These are phyloP conservation scores for Sipunculus nudus DNA, from an alignment of 2,888 invertebrate species.

Conservation along the genomic window DNA sequence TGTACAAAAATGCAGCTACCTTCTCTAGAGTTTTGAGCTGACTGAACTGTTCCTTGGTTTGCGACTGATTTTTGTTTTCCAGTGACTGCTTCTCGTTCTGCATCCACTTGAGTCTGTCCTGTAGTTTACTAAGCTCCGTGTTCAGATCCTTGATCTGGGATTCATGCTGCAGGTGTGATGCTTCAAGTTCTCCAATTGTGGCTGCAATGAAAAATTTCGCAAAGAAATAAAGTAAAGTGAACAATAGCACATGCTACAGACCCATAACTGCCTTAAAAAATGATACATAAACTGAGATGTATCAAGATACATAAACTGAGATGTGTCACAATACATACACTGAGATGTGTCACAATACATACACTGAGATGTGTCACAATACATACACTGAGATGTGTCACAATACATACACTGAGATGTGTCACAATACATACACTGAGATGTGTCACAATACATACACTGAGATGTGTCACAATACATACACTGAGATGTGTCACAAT, in stretches of 20 bases:
- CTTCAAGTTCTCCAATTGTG: constrained; percentile 60
- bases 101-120: constrained; percentile 49
- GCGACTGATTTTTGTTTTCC: constrained; percentile 44
- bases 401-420: no score
- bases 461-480: no score
- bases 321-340: no score
- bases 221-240: constrained; percentile 3
- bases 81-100: constrained; percentile 51
- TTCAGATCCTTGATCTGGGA: constrained; percentile 50
- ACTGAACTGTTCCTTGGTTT: constrained; percentile 43
- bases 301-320: no score
- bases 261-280: no score
- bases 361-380: no score
- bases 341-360: no score
- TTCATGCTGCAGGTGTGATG: constrained; percentile 55
- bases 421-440: no score
- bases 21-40: constrained; percentile 49
- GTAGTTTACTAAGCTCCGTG: constrained; percentile 47
- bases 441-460: no score
- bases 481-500: no score
- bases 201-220: constrained; percentile 42
- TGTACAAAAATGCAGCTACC: constrained; percentile 37
- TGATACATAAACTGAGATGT: background rate
- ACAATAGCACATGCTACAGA: no score
- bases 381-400: no score